phyloP scores from a whole-genome alignment of 1,140 invertebrate genomes.

The Atta texana region DNA sequence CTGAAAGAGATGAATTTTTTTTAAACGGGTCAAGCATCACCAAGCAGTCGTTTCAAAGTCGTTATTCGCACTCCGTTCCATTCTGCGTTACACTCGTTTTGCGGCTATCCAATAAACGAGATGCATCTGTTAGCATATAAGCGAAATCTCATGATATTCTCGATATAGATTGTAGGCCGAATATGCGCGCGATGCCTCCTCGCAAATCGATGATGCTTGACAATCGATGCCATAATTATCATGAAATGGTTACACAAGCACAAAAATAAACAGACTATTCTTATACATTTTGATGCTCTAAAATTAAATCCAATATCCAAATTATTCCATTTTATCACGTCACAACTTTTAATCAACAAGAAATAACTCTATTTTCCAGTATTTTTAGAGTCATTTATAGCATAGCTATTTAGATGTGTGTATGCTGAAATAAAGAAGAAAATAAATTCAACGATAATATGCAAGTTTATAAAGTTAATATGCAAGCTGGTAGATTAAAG shows the following conservation, averaged over 20 bases:
- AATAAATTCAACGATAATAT: too few species aligned
- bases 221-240: background rate
- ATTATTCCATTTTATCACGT: too few species aligned
- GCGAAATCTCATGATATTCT: conserved; percentile 21
- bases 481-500: too few species aligned
- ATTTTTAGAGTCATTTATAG: too few species aligned
- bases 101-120: conserved; percentile 31
- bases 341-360: too few species aligned
- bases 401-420: too few species aligned
- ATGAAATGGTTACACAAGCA: background rate
- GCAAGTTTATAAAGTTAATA: too few species aligned
- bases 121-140: conserved; percentile 38
- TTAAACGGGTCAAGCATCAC: conserved; percentile 70
- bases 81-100: conserved; percentile 30
- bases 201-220: background rate
- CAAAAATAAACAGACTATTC: too few species aligned
- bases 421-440: too few species aligned
- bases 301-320: too few species aligned
- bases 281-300: too few species aligned
- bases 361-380: too few species aligned
- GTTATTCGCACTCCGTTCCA: conserved; percentile 23
- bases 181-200: background rate
- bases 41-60: background rate
- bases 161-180: conserved; percentile 47
- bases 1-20: conserved; percentile 69